phyloP scores from a whole-genome alignment of 2,797 vertebrate genomes.

The Halcyon chelicuti region DNA sequence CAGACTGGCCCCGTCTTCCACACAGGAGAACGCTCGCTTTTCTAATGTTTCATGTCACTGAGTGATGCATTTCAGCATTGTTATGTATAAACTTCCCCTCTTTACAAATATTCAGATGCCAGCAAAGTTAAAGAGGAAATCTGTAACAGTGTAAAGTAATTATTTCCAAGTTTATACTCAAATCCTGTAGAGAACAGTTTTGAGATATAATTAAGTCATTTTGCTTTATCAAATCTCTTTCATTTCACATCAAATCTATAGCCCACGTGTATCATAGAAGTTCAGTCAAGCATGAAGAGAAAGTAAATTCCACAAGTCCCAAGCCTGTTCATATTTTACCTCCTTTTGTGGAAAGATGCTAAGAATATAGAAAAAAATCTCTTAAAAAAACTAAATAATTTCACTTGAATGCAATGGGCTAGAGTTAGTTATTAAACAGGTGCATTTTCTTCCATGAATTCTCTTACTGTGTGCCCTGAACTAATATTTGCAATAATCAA shows the following conservation, averaged over 20 bases:
- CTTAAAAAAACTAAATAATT: background rate
- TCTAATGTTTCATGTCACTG: background rate
- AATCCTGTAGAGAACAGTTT: background rate
- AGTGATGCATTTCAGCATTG: background rate
- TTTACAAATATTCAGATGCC: background rate
- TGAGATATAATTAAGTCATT: background rate
- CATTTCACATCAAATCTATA: background rate
- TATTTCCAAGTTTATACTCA: background rate
- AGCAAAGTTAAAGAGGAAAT: background rate
- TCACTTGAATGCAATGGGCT: background rate
- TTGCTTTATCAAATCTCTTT: background rate
- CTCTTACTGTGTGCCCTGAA: background rate
- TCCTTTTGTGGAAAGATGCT: background rate
- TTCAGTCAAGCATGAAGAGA: background rate
- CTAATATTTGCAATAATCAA: background rate
- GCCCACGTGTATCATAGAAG: accelerated
- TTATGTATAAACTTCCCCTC: background rate
- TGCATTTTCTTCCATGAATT: background rate
- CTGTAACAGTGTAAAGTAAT: background rate
- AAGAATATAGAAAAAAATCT: background rate
- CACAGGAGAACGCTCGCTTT: background rate
- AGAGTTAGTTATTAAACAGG: background rate
- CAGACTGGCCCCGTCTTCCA: background rate
- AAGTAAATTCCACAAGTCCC: background rate
- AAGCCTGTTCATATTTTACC: background rate